Evolutionary conservation across 2,888 invertebrate species (phyloP).

Genomic region (Sinhomidia bicolor): DNA sequence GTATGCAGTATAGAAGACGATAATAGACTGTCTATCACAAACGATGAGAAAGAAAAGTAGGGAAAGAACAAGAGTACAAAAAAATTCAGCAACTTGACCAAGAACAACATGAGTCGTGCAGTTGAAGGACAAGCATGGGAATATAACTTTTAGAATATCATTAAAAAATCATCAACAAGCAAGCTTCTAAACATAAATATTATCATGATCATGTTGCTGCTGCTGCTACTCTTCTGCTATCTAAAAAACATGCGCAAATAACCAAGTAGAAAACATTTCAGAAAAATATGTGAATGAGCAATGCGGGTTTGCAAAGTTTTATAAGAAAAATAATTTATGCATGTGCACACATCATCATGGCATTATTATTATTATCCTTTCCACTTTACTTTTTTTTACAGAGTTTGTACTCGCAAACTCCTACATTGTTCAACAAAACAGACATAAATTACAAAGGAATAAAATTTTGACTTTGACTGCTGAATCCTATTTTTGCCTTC

Average conservation of each 20-base stretch:
- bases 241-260: neutral
- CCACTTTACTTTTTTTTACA: neutral
- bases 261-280: too few relatives aligned
- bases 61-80: neutral
- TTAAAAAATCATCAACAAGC: conserved; percentile 49
- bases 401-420: neutral
- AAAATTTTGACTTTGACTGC: neutral
- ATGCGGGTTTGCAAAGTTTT: too few relatives aligned
- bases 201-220: neutral
- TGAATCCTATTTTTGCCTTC: conserved; percentile 3
- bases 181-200: neutral
- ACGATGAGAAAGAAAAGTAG: neutral
- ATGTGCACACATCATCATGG: neutral
- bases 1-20: neutral
- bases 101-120: conserved; percentile 28
- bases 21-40: too few relatives aligned
- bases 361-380: neutral
- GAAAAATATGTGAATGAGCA: too few relatives aligned
- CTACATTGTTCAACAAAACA: neutral
- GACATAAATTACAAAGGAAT: conserved; percentile 30
- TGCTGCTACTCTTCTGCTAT: neutral
- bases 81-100: neutral
- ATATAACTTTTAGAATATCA: conserved; percentile 53
- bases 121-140: conserved; percentile 72
- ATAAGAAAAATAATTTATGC: neutral